Evolutionary conservation across 2,888 invertebrate species (phyloP), one percentile per base, ranked within the genome.

Genomic region (Coelogynopora nodosa): DNA sequence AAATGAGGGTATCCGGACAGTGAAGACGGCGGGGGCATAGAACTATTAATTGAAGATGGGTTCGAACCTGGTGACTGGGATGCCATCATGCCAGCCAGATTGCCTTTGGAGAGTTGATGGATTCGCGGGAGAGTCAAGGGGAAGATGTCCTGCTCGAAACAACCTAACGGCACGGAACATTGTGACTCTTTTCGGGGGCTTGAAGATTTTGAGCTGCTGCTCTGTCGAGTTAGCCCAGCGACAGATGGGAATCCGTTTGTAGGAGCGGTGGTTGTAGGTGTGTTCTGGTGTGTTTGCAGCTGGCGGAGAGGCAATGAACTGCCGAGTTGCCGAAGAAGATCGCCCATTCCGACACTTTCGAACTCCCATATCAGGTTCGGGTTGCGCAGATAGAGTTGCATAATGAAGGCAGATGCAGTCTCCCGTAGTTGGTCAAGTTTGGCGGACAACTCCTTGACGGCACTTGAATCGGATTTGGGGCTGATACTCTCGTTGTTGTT

Each of bases 351-450:
- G 23, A 74, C 74, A 23, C 74, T 74, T 23, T 74, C 74, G 27
- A 74, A 74, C 23, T 74, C 74, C 74, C 74, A 74, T 10, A 74
- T 74, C 18, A 74, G 74, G 23, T 26, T 26, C 2, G 74, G 74
- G 23, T 74, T 74, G 74, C 74, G 74, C 74, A 74, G 5, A 26
- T 74, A 74, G 23, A 74, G 74, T 74, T 74, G 74, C 74, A 74
- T 74, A 26, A 74, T 74, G 23, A 74, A 74, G 23, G 74, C 74
- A 10, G 74, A 74, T 2, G 74, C 74, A n/a, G 74, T 74, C 23
- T 74, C 74, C 5, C 74, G 74, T 13, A 74, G 74, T 26, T 74
- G 74, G 18, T 74, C 74, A 5, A 74, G 23, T 23, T 74, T 74
- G 74, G 74, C 74, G 74, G 74, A 74, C 2, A 74, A 26, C 27